phyloP scores from a whole-genome alignment of 2,113 vertebrate species.

The Paratilapia polleni region DNA sequence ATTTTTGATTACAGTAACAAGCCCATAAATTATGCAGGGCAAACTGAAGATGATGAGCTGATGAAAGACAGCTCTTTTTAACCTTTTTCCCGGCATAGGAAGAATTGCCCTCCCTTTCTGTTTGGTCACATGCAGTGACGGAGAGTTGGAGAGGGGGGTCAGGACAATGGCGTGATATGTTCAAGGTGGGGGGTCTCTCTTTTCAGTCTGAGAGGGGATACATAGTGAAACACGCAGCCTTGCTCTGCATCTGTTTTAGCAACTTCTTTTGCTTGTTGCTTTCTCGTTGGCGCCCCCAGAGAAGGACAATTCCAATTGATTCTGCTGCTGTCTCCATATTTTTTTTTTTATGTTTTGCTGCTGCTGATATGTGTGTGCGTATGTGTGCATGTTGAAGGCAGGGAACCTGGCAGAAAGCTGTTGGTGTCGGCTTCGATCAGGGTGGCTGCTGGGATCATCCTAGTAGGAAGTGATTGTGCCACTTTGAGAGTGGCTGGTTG shows the following conservation, averaged over 20 bases:
- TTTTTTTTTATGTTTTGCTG: slow-evolving; percentile 18
- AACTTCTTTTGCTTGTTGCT: slow-evolving; percentile 9
- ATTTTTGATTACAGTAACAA: slow-evolving; percentile 85
- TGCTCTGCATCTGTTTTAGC: slow-evolving; percentile 4
- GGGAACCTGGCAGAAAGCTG: slow-evolving; percentile 23
- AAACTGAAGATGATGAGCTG: slow-evolving; percentile 67
- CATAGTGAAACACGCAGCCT: slow-evolving; percentile 2
- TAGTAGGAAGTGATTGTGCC: slow-evolving; percentile 40
- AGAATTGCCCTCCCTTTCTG: slow-evolving; percentile 29
- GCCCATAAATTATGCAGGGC: slow-evolving; percentile 80
- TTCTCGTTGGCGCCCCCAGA: slow-evolving; percentile 5
- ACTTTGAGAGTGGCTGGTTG: slow-evolving; percentile 53
- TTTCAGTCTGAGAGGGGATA: slow-evolving; percentile 41
- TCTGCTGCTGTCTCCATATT: slow-evolving; percentile 20
- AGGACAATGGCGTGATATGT: slow-evolving; percentile 21
- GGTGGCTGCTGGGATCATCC: slow-evolving; percentile 57
- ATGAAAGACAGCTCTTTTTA: slow-evolving; percentile 79
- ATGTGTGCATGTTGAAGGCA: background rate
- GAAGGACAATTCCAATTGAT: slow-evolving; percentile 43
- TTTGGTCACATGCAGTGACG: slow-evolving; percentile 29
- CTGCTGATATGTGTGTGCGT: background rate
- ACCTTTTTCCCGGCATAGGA: slow-evolving; percentile 73
- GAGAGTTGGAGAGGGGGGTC: background rate
- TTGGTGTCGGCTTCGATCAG: slow-evolving; percentile 58
- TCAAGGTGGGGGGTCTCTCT: slow-evolving; percentile 28